Conservation (phyloP, 2,797 vertebrate genomes). For the Bufotes viridis region DNA sequence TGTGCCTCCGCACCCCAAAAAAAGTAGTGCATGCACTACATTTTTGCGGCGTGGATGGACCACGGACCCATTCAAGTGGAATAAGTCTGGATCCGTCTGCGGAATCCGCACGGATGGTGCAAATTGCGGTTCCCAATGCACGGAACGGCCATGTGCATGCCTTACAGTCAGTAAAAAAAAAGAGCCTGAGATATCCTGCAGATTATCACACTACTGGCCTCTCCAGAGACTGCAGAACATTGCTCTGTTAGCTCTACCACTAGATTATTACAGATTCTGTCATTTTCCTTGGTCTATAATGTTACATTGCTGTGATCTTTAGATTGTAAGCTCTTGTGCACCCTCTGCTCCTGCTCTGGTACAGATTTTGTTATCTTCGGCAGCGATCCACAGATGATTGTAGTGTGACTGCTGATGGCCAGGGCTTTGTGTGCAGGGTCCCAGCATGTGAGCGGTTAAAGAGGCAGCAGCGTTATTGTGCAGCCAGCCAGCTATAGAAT, state of each 20-base stretch:
- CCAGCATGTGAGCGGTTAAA: conserved; percentile 61
- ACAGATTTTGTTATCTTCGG: not conserved
- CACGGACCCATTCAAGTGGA: too few species aligned
- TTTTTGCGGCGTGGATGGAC: too few species aligned
- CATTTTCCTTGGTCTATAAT: not conserved
- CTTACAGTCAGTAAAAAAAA: too few species aligned
- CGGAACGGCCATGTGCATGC: too few species aligned
- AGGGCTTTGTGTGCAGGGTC: not conserved
- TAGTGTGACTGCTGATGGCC: not conserved
- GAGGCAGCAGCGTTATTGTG: conserved; percentile 70
- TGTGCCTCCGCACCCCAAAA: too few species aligned
- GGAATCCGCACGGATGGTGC: too few species aligned
- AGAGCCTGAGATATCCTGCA: too few species aligned
- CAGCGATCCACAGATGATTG: not conserved
- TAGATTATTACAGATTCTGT: not conserved
- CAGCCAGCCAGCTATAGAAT: conserved; percentile 62
- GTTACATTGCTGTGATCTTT: not conserved
- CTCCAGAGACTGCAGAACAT: not conserved
- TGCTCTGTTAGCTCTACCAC: not conserved
- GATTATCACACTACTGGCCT: too few species aligned
- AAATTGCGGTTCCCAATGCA: too few species aligned
- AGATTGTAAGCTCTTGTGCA: not conserved
- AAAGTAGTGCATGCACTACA: too few species aligned
- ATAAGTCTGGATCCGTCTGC: too few species aligned
- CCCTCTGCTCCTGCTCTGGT: not conserved